Percentiles rank a stretch among this genome's conserved stretches.
phyloP scores from a whole-genome alignment of 2,797 vertebrate species.

The Sorex maritimensis region DNA sequence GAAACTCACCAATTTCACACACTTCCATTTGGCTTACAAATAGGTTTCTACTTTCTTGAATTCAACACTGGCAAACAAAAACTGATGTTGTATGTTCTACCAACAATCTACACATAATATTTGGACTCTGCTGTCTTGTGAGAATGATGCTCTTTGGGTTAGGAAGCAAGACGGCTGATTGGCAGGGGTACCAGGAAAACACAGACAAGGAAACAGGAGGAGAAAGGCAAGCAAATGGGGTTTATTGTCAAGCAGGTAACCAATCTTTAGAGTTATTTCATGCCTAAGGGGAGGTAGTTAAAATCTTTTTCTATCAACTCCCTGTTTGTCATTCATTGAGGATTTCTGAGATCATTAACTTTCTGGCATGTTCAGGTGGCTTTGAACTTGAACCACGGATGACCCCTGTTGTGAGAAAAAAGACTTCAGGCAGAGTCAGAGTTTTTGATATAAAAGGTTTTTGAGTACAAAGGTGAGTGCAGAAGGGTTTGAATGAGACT shows the following conservation, averaged over 20 bases:
- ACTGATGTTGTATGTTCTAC: constrained; percentile 3
- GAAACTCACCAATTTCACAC: constrained; percentile 37
- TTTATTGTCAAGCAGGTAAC: background rate
- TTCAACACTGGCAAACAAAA: constrained; percentile 34
- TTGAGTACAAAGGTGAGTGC: background rate
- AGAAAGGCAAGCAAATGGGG: too few relatives aligned
- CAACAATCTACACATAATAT: background rate
- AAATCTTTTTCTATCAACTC: background rate
- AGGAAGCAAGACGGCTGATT: constrained; percentile 15
- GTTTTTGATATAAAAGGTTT: background rate
- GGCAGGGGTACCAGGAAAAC: background rate
- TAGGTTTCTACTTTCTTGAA: background rate
- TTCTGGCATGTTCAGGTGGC: background rate
- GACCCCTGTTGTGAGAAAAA: too few relatives aligned
- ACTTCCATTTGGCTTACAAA: constrained; percentile 22
- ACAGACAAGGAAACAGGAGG: background rate
- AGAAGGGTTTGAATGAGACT: background rate
- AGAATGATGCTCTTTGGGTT: background rate
- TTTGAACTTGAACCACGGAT: background rate
- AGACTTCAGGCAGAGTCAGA: too few relatives aligned
- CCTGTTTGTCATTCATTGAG: background rate
- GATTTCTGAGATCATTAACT: background rate
- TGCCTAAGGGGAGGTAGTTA: background rate
- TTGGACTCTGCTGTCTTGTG: background rate
- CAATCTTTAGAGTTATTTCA: background rate